phyloP scores from a whole-genome alignment of 2,113 vertebrate genomes.

The Pollachius pollachius region DNA sequence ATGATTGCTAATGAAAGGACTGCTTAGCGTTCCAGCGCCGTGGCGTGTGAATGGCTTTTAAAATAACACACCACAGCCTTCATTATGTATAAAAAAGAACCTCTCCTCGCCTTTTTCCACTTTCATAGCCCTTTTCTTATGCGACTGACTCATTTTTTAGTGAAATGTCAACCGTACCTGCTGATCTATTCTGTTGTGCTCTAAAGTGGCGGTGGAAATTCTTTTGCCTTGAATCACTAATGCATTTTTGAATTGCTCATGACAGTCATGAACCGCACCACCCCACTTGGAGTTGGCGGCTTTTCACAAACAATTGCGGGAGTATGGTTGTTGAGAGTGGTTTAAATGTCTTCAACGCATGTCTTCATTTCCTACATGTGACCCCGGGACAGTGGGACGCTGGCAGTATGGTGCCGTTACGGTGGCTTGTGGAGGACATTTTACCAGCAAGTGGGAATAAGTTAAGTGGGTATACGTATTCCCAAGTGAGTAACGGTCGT shows the following conservation, averaged over 20 bases:
- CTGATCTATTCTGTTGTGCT: conserved; percentile 33
- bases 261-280: conserved; percentile 47
- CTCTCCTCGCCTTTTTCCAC: conserved; percentile 16
- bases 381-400: too few relatives aligned
- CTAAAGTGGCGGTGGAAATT: conserved; percentile 48
- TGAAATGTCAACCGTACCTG: conserved; percentile 47
- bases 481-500: too few relatives aligned
- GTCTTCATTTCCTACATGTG: too few relatives aligned
- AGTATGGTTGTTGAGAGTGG: not conserved
- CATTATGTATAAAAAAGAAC: conserved; percentile 30
- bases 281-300: conserved; percentile 26
- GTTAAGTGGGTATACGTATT: too few relatives aligned
- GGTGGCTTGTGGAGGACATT: too few relatives aligned
- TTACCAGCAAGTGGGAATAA: too few relatives aligned
- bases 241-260: conserved; percentile 56
- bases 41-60: conserved; percentile 42
- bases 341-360: not conserved
- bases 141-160: conserved; percentile 39
- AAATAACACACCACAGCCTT: conserved; percentile 39
- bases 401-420: too few relatives aligned
- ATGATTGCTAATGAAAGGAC: conserved; percentile 47
- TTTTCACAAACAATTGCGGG: not conserved
- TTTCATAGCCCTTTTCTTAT: conserved; percentile 31
- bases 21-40: conserved; percentile 32
- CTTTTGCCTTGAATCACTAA: conserved; percentile 53